phyloP scores from a whole-genome alignment of 2,888 invertebrate species.

The Rhaphigaster nebulosa region DNA sequence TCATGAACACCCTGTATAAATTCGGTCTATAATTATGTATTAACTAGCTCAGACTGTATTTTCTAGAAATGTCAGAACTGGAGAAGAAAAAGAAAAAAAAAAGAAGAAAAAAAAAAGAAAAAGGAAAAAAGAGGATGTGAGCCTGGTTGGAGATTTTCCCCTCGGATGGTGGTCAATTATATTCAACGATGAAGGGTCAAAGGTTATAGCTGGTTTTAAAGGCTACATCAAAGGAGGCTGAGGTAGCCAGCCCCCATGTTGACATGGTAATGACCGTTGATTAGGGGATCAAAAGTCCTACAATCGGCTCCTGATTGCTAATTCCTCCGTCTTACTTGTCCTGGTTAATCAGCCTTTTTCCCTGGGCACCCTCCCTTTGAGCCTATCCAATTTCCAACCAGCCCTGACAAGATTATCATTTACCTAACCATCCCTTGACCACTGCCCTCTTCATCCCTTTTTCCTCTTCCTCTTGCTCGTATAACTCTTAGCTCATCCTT shows the following conservation, averaged over 20 bases:
- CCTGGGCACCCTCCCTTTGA: slow-evolving; percentile 44
- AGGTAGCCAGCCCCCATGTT: slow-evolving; percentile 61
- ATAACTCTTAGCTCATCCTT: background rate
- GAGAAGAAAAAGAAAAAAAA: background rate
- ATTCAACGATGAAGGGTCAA: slow-evolving; percentile 56
- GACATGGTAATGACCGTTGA: slow-evolving; percentile 64
- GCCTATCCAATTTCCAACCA: slow-evolving; percentile 25
- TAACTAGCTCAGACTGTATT: background rate
- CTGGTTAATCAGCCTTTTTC: slow-evolving; percentile 58
- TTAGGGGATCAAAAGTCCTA: slow-evolving; percentile 62
- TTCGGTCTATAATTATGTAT: no score
- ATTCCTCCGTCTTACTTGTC: slow-evolving; percentile 60
- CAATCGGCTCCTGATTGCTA: slow-evolving; percentile 65
- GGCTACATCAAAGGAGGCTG: slow-evolving; percentile 43
- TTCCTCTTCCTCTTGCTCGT: background rate
- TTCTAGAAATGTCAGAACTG: background rate
- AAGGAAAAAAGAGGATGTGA: background rate
- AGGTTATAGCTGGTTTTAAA: slow-evolving; percentile 57
- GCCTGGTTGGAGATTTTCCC: slow-evolving; percentile 16
- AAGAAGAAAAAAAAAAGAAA: background rate
- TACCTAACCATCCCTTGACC: slow-evolving; percentile 58
- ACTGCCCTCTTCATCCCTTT: slow-evolving; percentile 42
- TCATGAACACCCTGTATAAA: no score
- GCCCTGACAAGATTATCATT: slow-evolving; percentile 56
- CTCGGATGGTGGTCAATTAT: slow-evolving; percentile 51